These are phyloP conservation scores for Callopanchax toddi DNA, from an alignment of 2,113 vertebrate genomes.

Conservation along the genomic window DNA sequence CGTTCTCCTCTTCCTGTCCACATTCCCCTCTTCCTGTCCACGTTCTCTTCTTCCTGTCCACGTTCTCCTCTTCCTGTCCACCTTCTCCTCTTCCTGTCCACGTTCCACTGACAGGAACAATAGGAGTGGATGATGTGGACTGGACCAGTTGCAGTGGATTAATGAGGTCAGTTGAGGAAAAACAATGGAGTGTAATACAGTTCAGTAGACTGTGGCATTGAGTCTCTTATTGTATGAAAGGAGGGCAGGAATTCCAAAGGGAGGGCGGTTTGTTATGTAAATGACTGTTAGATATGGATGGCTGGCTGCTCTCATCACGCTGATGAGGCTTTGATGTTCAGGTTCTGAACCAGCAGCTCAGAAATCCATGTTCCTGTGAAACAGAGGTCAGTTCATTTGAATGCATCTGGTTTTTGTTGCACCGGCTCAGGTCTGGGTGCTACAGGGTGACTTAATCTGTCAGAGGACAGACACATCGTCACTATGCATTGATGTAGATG, in stretches of 20 bases:
- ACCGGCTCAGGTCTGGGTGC: no score
- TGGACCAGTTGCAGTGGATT: constrained; percentile 1
- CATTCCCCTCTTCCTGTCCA: no score
- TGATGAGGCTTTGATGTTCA: no score
- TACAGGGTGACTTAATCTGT: no score
- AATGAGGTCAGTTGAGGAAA: constrained; percentile 48
- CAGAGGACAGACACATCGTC: no score
- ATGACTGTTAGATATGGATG: constrained; percentile 47
- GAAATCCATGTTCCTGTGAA: not conserved
- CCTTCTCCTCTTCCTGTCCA: not conserved
- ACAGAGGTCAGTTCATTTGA: no score
- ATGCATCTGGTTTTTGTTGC: no score
- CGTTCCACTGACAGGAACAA: not conserved
- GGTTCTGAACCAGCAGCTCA: not conserved
- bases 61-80: no score
- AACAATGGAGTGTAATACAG: constrained; percentile 33
- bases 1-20: no score
- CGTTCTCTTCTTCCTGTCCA: no score
- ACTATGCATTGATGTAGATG: no score
- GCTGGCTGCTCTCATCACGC: constrained; percentile 17
- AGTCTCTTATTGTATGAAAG: constrained; percentile 35
- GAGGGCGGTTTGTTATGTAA: constrained; percentile 55
- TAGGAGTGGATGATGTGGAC: constrained; percentile 2
- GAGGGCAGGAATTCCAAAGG: constrained; percentile 52
- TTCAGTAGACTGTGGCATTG: constrained; percentile 22